These are phyloP conservation scores for Rhinoptilus africanus DNA, from an alignment of 2,113 vertebrate species.

Conservation along the genomic window DNA sequence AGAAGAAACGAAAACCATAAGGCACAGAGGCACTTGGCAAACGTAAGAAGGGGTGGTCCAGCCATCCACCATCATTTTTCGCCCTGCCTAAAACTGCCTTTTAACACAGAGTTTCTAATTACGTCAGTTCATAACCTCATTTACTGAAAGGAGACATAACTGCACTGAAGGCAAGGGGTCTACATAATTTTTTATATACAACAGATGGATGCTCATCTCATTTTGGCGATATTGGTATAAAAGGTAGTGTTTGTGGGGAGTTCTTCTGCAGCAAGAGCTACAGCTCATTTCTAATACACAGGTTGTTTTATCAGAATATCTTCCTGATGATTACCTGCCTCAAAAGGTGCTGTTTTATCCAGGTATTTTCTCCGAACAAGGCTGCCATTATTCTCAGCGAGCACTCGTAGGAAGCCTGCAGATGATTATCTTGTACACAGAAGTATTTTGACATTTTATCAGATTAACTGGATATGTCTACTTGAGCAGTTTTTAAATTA, in stretches of 20 bases:
- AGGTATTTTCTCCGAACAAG: constrained; percentile 19
- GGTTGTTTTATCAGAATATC: background rate
- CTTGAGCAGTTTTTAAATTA: background rate
- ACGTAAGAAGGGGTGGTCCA: accelerated
- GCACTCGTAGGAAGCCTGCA: background rate
- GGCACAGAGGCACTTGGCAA: background rate
- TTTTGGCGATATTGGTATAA: background rate
- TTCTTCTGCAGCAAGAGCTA: background rate
- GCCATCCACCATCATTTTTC: background rate
- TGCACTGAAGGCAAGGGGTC: background rate
- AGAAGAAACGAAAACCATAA: background rate
- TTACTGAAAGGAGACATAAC: background rate
- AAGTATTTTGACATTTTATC: constrained; percentile 40
- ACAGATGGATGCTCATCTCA: background rate
- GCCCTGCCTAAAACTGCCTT: background rate
- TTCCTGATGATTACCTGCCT: background rate
- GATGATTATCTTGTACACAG: constrained; percentile 16
- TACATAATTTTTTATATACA: accelerated
- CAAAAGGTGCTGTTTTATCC: background rate
- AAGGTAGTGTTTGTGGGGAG: background rate
- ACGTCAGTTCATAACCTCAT: background rate
- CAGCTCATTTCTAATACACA: background rate
- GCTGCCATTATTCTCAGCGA: background rate
- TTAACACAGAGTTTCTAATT: background rate
- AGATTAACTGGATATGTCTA: constrained; percentile 44